A percentile compares a stretch with the other conserved stretches of the same genome.
phyloP scores from a whole-genome alignment of 2,888 invertebrate genomes.

The Tenthredo amoena region DNA sequence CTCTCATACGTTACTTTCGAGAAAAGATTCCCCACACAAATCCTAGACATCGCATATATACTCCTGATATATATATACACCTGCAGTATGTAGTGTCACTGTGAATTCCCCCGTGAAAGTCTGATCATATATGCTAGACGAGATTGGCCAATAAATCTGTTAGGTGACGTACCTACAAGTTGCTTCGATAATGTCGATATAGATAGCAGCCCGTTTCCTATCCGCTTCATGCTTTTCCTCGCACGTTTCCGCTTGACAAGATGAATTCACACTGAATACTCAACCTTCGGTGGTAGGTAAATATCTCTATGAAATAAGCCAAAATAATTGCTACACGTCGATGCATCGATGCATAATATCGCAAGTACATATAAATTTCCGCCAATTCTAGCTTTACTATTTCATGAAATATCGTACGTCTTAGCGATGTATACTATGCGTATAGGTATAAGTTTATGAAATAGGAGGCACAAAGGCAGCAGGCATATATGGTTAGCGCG shows the following conservation, averaged over 20 bases:
- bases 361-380: background rate
- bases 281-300: background rate
- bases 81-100: conserved; percentile 22
- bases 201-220: conserved; percentile 8
- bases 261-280: background rate
- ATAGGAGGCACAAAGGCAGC: conserved; percentile 17
- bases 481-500: background rate
- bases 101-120: conserved; percentile 5
- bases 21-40: background rate
- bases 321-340: background rate
- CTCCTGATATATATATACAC: background rate
- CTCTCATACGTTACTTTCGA: background rate
- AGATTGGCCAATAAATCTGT: conserved; percentile 58
- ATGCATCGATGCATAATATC: background rate
- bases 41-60: background rate
- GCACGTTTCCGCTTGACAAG: conserved; percentile 5
- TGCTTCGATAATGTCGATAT: conserved; percentile 47
- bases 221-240: conserved; percentile 4
- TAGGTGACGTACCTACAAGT: conserved; percentile 50
- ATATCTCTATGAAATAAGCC: background rate
- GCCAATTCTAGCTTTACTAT: background rate
- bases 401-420: background rate
- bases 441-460: conserved; percentile 5
- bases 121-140: conserved; percentile 52
- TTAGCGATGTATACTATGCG: background rate